Evolutionary conservation across 2,888 invertebrate species (phyloP).

Genomic region (Pediacus dermestoides): DNA sequence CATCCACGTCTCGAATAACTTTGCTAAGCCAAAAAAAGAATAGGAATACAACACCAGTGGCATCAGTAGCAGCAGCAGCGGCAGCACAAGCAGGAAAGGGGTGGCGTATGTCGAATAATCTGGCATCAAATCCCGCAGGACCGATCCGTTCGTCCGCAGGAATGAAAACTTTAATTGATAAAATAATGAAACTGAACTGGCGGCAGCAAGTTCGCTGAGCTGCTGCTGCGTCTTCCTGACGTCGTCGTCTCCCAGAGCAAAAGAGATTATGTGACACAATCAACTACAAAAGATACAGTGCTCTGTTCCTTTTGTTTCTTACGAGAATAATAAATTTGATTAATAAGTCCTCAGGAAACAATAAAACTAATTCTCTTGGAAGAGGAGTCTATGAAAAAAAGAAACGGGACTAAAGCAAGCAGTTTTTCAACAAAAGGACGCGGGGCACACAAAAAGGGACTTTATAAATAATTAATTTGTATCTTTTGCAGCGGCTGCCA

Average conservation of each 20-base stretch:
- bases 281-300: slow-evolving; percentile 16
- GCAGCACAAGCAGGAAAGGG: too few relatives aligned
- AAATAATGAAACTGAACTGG: slow-evolving; percentile 12
- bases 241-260: slow-evolving; percentile 11
- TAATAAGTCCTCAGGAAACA: slow-evolving; percentile 27
- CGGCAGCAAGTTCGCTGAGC: too few relatives aligned
- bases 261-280: slow-evolving; percentile 24
- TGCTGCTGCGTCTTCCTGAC: too few relatives aligned
- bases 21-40: too few relatives aligned
- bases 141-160: too few relatives aligned
- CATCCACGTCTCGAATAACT: too few relatives aligned
- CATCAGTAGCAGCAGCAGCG: too few relatives aligned
- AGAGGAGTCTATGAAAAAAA: slow-evolving; percentile 15
- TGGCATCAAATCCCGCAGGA: too few relatives aligned
- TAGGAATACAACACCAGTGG: too few relatives aligned
- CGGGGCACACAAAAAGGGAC: slow-evolving; percentile 16
- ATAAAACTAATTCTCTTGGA: slow-evolving; percentile 27
- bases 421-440: slow-evolving; percentile 14
- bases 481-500: too few relatives aligned
- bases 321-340: slow-evolving; percentile 28
- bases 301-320: slow-evolving; percentile 14
- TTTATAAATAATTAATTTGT: slow-evolving; percentile 18
- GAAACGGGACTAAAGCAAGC: slow-evolving; percentile 8
- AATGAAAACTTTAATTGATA: slow-evolving; percentile 16
- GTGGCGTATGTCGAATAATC: too few relatives aligned